Base-by-base conservation (phyloP, 2,888 invertebrate genomes). In the Nebria salina region DNA sequence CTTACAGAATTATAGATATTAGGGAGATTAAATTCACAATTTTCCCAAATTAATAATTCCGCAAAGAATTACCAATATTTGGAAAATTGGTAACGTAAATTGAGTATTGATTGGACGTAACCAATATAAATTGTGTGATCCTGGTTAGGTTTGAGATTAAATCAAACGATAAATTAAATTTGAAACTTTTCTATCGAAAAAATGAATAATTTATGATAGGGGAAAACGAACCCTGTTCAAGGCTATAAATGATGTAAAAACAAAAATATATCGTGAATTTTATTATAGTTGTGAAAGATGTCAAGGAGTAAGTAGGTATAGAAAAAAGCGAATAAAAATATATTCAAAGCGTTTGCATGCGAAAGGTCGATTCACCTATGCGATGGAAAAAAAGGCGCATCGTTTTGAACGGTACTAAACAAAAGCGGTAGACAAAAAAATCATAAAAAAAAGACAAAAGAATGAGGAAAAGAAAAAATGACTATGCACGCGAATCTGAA, bases 241-340 rank as follows among this genome's bases (percentile, higher is more conserved):
- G 34, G 34, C 34, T 34, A 34, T 77, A 64, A 72, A 70, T 20
- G 76, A 70, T 54, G 25, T 66, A 70, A 76, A 43, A 75, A 76
- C 70, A 77, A 77, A 26, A 54, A 65, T 77, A 77, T 77, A 72
- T 77, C 72, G 77, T 72, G 70, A 70, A 77, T 72, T 76, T 76
- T 70, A 70, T 77, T 64, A 72, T 65, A 72, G 66, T 7, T 20
- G 25, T n/a, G 15, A 25, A 66, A n/a, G 7, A 13, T 15, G 13
- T 15, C 66, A 25, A 9, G 15, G 66, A 66, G 25, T 66, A 66
- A 66, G 25, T 20, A 66, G 15, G 25, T 25, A 13, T 1, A 15
- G 66, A n/a, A 25, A 13, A 25, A 25, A 25, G 13, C 11, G 66
- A 73, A 73, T 66, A 43, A 34, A 34, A 34, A 34, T 34, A 34